Conservation (phyloP, 2,113 vertebrate species). For the Sinocyclocheilus anshuiensis region DNA sequence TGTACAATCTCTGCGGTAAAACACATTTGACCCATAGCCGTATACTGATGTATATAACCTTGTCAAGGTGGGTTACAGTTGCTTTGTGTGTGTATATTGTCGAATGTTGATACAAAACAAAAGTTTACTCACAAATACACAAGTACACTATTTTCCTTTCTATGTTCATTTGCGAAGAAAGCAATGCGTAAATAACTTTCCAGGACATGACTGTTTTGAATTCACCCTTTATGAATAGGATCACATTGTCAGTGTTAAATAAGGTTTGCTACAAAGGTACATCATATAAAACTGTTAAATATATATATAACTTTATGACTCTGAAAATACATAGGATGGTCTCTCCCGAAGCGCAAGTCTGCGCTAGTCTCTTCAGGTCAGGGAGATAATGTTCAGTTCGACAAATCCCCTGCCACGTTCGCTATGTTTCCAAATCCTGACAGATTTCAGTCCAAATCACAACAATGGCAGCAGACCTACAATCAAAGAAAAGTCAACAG, state of each 20-base stretch:
- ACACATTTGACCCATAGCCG: conserved; percentile 21
- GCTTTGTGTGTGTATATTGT: neutral
- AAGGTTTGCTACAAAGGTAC: conserved; percentile 92
- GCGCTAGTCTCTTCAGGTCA: conserved; percentile 15
- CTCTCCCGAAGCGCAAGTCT: neutral
- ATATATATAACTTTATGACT: conserved; percentile 95
- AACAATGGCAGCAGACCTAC: conserved; percentile 77
- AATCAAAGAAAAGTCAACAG: conserved; percentile 76
- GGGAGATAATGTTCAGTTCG: conserved; percentile 63
- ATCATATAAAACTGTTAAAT: conserved; percentile 96
- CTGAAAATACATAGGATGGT: conserved; percentile 89
- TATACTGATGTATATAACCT: conserved; percentile 31
- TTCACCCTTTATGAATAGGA: conserved; percentile 70
- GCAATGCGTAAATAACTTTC: conserved; percentile 25
- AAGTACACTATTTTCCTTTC: conserved; percentile 55
- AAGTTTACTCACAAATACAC: conserved; percentile 49
- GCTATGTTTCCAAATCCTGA: conserved; percentile 79
- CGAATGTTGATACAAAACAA: conserved; percentile 30
- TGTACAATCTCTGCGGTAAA: conserved; percentile 37
- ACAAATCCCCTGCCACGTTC: conserved; percentile 81
- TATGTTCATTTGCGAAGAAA: neutral
- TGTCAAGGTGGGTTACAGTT: conserved; percentile 39
- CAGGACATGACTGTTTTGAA: conserved; percentile 75
- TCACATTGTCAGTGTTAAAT: conserved; percentile 85
- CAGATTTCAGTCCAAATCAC: conserved; percentile 69